Evolutionary conservation across 2,888 invertebrate species (phyloP).

Genomic region (Noctua comes): DNA sequence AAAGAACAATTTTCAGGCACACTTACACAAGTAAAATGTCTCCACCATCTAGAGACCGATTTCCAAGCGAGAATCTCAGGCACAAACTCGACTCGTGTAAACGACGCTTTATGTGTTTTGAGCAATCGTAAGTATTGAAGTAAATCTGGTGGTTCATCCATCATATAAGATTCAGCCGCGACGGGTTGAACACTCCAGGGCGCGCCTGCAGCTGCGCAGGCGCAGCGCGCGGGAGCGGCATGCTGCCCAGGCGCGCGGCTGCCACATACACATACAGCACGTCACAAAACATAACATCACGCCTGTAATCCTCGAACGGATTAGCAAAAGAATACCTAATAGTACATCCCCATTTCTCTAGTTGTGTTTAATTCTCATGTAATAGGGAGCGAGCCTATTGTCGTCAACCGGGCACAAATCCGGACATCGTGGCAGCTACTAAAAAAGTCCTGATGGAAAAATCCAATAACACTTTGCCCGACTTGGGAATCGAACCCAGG

Average conservation of each 20-base stretch:
- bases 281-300: neutral
- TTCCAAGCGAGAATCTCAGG: neutral
- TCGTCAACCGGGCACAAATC: neutral
- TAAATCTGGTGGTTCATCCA: neutral
- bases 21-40: slow-evolving; percentile 4
- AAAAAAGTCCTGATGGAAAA: neutral
- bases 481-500: neutral
- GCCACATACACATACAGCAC: neutral
- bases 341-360: neutral
- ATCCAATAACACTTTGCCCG: neutral
- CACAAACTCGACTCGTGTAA: neutral
- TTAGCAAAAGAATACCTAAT: neutral
- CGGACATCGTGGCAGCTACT: neutral
- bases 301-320: neutral
- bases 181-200: slow-evolving; percentile 80
- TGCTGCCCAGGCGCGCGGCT: slow-evolving; percentile 76
- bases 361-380: neutral
- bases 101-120: neutral
- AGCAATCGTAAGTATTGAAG: neutral
- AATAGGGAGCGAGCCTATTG: neutral
- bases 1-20: neutral
- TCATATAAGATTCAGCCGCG: slow-evolving; percentile 76
- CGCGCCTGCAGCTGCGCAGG: slow-evolving; percentile 73
- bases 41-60: no score
- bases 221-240: slow-evolving; percentile 81